These are phyloP conservation scores for Laothoe populi DNA, from an alignment of 2,888 invertebrate genomes.

Conservation along the genomic window DNA sequence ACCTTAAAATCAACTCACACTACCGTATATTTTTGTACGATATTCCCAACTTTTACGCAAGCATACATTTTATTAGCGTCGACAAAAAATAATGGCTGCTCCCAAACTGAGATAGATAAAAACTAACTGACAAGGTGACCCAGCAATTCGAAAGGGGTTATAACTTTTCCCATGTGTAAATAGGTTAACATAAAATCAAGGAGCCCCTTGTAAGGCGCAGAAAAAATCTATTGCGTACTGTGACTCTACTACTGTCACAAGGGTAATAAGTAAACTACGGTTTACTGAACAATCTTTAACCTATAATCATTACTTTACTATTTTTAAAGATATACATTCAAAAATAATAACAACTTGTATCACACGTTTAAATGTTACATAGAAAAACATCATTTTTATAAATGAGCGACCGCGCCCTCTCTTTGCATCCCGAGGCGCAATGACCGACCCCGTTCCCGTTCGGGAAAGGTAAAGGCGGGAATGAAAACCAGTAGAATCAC, in stretches of 20 bases:
- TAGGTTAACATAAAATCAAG: constrained; percentile 25
- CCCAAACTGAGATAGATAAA: no score
- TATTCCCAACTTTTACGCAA: not conserved
- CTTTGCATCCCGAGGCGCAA: constrained; percentile 56
- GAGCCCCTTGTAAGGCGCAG: not conserved
- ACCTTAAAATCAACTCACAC: not conserved
- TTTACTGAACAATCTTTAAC: not conserved
- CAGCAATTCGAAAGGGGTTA: not conserved
- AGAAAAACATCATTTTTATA: constrained; percentile 33
- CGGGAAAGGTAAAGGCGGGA: constrained; percentile 53
- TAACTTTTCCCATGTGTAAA: constrained; percentile 27
- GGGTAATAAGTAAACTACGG: no score
- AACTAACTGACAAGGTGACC: not conserved
- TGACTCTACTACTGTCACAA: no score
- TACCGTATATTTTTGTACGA: constrained; percentile 4
- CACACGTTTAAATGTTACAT: not conserved
- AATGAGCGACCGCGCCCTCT: constrained; percentile 41
- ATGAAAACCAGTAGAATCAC: constrained; percentile 64
- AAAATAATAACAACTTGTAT: constrained; percentile 9
- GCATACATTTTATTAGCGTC: not conserved
- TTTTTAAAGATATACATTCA: not conserved
- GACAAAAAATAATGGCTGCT: constrained; percentile 8
- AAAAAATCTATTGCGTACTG: not conserved
- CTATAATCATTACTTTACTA: no score
- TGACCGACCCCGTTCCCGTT: constrained; percentile 64